Percentiles rank a stretch among this genome's conserved stretches.
phyloP scores from a whole-genome alignment of 2,888 invertebrate genomes.

The Drosophila affinis region DNA sequence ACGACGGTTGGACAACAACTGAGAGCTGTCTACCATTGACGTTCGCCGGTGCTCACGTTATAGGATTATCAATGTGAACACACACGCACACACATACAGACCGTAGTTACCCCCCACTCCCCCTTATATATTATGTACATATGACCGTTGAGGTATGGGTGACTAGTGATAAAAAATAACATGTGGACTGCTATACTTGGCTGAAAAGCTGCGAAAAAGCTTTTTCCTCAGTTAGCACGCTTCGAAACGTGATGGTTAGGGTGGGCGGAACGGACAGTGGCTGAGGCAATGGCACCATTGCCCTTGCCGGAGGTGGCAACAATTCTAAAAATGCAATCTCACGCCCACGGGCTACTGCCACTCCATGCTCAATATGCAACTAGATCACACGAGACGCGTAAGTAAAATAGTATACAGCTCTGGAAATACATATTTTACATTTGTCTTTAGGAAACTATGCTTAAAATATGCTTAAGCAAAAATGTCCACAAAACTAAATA shows the following conservation, averaged over 20 bases:
- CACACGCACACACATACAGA: constrained; percentile 4
- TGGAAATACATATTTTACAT: too few relatives aligned
- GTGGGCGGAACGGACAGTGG: not conserved
- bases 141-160: constrained; percentile 11
- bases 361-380: too few relatives aligned
- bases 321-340: too few relatives aligned
- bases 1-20: constrained; percentile 64
- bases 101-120: not conserved
- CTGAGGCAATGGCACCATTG: not conserved
- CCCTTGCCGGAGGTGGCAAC: not conserved
- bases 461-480: too few relatives aligned
- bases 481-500: too few relatives aligned
- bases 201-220: constrained; percentile 41
- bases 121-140: not conserved
- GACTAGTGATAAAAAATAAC: constrained; percentile 37
- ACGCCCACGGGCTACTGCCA: too few relatives aligned
- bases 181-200: constrained; percentile 16
- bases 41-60: constrained; percentile 38
- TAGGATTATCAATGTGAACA: constrained; percentile 44
- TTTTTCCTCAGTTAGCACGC: constrained; percentile 29
- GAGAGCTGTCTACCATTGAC: constrained; percentile 53
- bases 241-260: not conserved
- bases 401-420: too few relatives aligned
- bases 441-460: too few relatives aligned
- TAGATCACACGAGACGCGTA: too few relatives aligned